These are phyloP conservation scores for Timema podura DNA, from an alignment of 2,888 invertebrate genomes.

Conservation along the genomic window DNA sequence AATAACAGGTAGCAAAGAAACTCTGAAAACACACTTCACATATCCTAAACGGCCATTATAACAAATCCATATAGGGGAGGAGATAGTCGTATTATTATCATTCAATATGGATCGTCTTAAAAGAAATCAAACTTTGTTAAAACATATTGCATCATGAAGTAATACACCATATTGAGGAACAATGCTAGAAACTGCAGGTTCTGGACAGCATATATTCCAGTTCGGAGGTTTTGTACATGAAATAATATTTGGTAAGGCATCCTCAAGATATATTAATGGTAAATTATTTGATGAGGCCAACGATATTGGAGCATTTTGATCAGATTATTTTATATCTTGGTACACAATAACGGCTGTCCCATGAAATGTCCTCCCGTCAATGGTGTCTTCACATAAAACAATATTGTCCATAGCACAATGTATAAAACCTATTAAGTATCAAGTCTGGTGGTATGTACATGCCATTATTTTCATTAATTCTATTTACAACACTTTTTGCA, in stretches of 20 bases:
- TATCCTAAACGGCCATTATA: slow-evolving; percentile 7
- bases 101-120: too few species aligned
- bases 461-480: background rate
- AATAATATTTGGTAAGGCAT: slow-evolving; percentile 9
- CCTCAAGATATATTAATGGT: background rate
- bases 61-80: slow-evolving; percentile 3
- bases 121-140: background rate
- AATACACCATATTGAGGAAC: too few species aligned
- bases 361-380: slow-evolving; percentile 5
- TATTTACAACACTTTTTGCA: background rate
- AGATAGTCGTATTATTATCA: slow-evolving; percentile 3
- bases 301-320: background rate
- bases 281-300: slow-evolving; percentile 9
- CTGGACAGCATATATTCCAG: slow-evolving; percentile 11
- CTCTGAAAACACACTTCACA: too few species aligned
- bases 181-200: background rate
- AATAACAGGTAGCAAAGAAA: too few species aligned
- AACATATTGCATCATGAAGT: too few species aligned
- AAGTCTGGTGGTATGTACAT: slow-evolving; percentile 1
- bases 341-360: background rate
- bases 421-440: background rate
- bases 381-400: slow-evolving; percentile 1
- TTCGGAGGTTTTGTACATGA: slow-evolving; percentile 1
- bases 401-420: slow-evolving; percentile 7
- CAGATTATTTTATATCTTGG: background rate